These are phyloP conservation scores for Podargus strigoides DNA, from an alignment of 2,797 vertebrate genomes.

Conservation along the genomic window DNA sequence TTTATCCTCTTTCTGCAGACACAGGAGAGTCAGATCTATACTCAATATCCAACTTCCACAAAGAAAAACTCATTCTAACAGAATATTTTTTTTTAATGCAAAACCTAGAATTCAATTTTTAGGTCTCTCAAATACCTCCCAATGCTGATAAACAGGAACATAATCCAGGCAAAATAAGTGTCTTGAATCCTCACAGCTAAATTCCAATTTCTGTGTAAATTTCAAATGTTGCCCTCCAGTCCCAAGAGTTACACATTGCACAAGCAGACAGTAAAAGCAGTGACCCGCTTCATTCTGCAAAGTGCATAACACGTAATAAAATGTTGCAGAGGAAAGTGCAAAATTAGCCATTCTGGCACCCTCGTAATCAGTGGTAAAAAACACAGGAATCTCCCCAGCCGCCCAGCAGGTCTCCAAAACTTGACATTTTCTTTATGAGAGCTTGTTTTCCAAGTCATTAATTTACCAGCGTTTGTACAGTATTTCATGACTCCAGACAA, in stretches of 20 bases:
- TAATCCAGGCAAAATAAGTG: constrained; percentile 55
- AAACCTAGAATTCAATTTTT: constrained; percentile 60
- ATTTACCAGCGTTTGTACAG: not conserved
- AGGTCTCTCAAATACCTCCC: not conserved
- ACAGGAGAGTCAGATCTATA: constrained; percentile 30
- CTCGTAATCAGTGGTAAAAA: not conserved
- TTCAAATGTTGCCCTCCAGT: not conserved
- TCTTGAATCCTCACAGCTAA: constrained; percentile 42
- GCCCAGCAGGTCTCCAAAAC: not conserved
- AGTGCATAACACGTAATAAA: not conserved
- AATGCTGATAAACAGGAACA: constrained; percentile 53
- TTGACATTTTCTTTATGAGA: not conserved
- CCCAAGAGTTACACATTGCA: not conserved
- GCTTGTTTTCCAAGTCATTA: constrained; percentile 27
- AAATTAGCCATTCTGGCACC: constrained; percentile 8
- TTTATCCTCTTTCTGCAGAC: constrained; percentile 46
- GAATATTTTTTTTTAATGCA: not conserved
- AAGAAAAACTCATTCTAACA: constrained; percentile 45
- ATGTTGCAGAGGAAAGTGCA: not conserved
- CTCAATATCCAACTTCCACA: constrained; percentile 22
- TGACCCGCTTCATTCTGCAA: not conserved
- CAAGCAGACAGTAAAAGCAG: constrained; percentile 32
- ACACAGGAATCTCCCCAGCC: not conserved
- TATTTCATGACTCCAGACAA: not conserved
- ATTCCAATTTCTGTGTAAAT: constrained; percentile 70